These are phyloP conservation scores for Seriola dumerili DNA, from an alignment of 2,113 vertebrate genomes.

Conservation along the genomic window DNA sequence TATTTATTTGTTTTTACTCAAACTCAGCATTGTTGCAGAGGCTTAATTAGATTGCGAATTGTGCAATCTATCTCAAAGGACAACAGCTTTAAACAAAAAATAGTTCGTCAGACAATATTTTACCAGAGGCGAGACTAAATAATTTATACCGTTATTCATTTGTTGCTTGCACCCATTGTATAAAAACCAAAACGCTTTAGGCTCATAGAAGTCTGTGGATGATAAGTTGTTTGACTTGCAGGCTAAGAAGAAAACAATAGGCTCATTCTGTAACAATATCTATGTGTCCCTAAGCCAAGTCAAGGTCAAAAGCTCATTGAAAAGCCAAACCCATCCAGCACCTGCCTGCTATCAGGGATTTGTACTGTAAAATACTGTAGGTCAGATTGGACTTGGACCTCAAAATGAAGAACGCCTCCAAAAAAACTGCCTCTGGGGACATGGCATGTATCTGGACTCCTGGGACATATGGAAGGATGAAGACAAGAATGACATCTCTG, in stretches of 20 bases:
- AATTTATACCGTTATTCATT: conserved; percentile 40
- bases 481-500: not conserved
- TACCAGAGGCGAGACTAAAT: conserved; percentile 57
- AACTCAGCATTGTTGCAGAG: conserved; percentile 57
- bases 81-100: conserved; percentile 34
- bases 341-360: conserved; percentile 41
- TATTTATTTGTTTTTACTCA: conserved; percentile 61
- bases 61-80: conserved; percentile 55
- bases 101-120: conserved; percentile 5
- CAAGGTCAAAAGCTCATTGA: conserved; percentile 50
- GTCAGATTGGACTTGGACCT: conserved; percentile 62
- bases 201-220: not conserved
- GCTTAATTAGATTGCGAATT: conserved; percentile 58
- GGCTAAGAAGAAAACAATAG: conserved; percentile 29
- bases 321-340: conserved; percentile 44
- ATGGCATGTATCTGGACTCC: conserved; percentile 28
- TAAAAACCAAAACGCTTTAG: conserved; percentile 1
- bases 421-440: conserved; percentile 18
- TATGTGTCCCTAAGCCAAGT: conserved; percentile 31
- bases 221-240: conserved; percentile 25
- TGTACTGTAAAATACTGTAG: conserved; percentile 36
- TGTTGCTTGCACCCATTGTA: conserved; percentile 36
- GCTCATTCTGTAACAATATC: conserved; percentile 23
- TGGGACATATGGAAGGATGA: conserved; percentile 28
- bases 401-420: conserved; percentile 38